A percentile compares a stretch with the other conserved stretches of the same genome.
phyloP scores from a whole-genome alignment of 2,888 invertebrate genomes.

The Cephus runcator region DNA sequence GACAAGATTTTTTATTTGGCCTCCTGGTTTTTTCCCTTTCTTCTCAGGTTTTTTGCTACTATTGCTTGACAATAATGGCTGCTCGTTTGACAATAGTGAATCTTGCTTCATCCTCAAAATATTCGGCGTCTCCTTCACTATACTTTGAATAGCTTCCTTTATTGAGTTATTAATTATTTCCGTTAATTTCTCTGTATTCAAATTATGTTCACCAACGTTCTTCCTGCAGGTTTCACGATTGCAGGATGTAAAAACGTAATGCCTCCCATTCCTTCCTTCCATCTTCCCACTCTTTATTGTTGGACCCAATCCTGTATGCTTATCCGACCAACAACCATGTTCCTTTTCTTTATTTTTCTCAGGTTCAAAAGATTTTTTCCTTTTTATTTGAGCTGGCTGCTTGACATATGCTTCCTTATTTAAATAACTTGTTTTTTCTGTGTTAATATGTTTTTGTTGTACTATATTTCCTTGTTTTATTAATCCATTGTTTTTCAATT shows the following conservation, averaged over 20 bases:
- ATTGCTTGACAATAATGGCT: neutral
- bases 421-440: too few relatives aligned
- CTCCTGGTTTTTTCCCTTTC: neutral
- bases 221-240: neutral
- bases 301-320: too few relatives aligned
- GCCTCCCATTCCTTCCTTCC: neutral
- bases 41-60: neutral
- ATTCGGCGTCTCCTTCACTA: conserved; percentile 34
- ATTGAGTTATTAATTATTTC: conserved; percentile 45
- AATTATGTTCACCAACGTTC: conserved; percentile 12
- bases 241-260: neutral
- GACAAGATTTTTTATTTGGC: neutral
- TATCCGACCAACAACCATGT: too few relatives aligned
- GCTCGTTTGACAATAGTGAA: neutral
- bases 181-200: conserved; percentile 29
- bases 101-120: neutral
- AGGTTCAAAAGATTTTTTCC: too few relatives aligned
- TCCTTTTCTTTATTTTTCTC: too few relatives aligned
- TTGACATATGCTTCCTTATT: too few relatives aligned
- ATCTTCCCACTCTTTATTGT: neutral
- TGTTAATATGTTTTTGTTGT: too few relatives aligned
- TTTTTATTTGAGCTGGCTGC: too few relatives aligned
- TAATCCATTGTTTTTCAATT: too few relatives aligned
- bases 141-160: conserved; percentile 43
- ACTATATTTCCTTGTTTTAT: too few relatives aligned